phyloP scores from a whole-genome alignment of 2,888 invertebrate genomes.

The Habrosyne pyritoides region DNA sequence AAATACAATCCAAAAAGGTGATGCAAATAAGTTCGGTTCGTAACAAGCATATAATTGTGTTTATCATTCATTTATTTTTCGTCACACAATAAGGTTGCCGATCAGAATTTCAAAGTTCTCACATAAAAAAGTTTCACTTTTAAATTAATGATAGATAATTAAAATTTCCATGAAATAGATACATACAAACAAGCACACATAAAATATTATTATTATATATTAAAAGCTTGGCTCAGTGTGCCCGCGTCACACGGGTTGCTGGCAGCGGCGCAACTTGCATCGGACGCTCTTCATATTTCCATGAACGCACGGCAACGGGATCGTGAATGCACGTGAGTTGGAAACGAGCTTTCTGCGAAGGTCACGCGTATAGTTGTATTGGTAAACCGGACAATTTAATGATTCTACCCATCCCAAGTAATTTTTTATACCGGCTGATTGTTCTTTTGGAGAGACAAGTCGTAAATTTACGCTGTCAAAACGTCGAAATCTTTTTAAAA shows the following conservation, averaged over 20 bases:
- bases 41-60: too few relatives aligned
- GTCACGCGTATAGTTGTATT: constrained; percentile 49
- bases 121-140: too few relatives aligned
- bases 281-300: constrained; percentile 12
- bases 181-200: background rate
- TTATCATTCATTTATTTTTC: too few relatives aligned
- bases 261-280: constrained; percentile 13
- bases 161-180: too few relatives aligned
- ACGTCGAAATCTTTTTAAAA: constrained; percentile 21
- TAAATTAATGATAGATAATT: too few relatives aligned
- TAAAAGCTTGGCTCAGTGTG: background rate
- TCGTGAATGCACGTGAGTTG: background rate
- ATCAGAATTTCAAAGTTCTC: too few relatives aligned
- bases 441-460: constrained; percentile 28
- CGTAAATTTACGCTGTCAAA: constrained; percentile 39
- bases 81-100: too few relatives aligned
- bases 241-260: background rate
- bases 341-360: constrained; percentile 50
- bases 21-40: too few relatives aligned
- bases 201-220: background rate
- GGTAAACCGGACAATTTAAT: constrained; percentile 33
- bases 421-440: constrained; percentile 34
- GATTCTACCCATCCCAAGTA: constrained; percentile 40
- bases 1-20: too few relatives aligned
- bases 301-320: constrained; percentile 3